Base-by-base conservation (phyloP, 2,888 invertebrate species). In the Drosophila cognata region DNA sequence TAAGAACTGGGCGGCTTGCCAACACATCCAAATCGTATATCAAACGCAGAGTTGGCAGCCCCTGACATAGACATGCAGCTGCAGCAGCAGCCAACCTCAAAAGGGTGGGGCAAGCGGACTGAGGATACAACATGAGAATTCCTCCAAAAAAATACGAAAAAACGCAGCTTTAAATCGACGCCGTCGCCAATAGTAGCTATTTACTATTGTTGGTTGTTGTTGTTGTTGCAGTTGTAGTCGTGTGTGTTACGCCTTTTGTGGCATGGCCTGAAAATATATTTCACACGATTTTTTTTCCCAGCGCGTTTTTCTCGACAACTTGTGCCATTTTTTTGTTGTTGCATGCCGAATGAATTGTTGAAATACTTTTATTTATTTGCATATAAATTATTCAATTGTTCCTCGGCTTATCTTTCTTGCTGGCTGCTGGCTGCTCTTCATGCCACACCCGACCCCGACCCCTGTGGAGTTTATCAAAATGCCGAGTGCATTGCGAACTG, bases 351-450 rank as follows among this genome's bases (percentile, higher is more conserved):
- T 71, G 73, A 79, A 84, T 74, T 82, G 78, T 75, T 71, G 77
- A 76, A 78, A 84, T 83, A 82, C 82, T 88, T 84, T 88, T 88
- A 88, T 88, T 88, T 88, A 88, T 88, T 88, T 83, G 88, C 88
- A 86, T 88, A 88, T 88, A 88, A 88, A 88, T 88, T 87, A 83
- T 87, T 86, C 86, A 84, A 88, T 87, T 87, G 88, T 88, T 88
- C 81, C 79, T 73, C 71, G 65, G 66, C 73, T 70, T 75, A 80
- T 87, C 82, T 85, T 77, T 81, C 74, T 74, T 71, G 71, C 63
- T 80, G 70, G 69, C 74, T 83, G 75, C 62, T 55, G 36, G 38
- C 31, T 57, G 16, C 64, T 63, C 31, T 29, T 33, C 25, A 57
- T 21, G 21, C n/a, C 58, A 36, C n/a, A 25, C 35, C 46, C 16